phyloP scores from a whole-genome alignment of 2,113 vertebrate genomes.

The Zootoca vivipara region DNA sequence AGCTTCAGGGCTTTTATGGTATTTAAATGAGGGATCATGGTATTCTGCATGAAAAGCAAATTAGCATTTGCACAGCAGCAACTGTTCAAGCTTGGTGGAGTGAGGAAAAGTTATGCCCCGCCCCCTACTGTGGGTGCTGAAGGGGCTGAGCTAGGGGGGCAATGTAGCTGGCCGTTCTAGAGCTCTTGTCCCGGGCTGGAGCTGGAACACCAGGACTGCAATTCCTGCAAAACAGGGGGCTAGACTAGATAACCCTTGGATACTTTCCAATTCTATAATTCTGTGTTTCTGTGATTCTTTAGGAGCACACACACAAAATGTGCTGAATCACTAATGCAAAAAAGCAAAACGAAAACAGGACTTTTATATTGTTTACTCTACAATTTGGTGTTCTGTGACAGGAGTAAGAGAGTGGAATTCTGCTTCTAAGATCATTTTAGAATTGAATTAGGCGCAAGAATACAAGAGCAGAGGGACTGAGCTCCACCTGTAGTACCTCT shows the following conservation, averaged over 20 bases:
- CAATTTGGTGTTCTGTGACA: too few species aligned
- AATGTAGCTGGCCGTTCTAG: too few species aligned
- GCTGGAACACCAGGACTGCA: too few species aligned
- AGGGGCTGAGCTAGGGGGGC: too few species aligned
- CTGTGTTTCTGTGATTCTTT: not conserved
- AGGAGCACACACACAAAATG: not conserved
- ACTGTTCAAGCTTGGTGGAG: not conserved
- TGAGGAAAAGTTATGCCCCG: too few species aligned
- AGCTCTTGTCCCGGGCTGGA: too few species aligned
- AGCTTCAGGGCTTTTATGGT: not conserved
- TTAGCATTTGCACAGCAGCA: too few species aligned
- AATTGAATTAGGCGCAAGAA: not conserved
- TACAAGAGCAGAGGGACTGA: not conserved
- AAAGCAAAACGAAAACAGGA: not conserved
- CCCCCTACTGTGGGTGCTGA: too few species aligned
- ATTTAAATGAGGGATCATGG: not conserved
- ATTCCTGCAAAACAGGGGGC: too few species aligned
- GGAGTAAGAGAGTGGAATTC: not conserved
- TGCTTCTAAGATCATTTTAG: not conserved
- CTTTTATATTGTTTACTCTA: too few species aligned
- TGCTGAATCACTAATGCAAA: not conserved
- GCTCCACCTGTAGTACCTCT: not conserved
- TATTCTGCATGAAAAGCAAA: not conserved
- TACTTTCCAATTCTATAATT: too few species aligned
- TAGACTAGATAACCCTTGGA: too few species aligned